phyloP scores from a whole-genome alignment of 2,113 vertebrate species.

The Ophiodon elongatus region DNA sequence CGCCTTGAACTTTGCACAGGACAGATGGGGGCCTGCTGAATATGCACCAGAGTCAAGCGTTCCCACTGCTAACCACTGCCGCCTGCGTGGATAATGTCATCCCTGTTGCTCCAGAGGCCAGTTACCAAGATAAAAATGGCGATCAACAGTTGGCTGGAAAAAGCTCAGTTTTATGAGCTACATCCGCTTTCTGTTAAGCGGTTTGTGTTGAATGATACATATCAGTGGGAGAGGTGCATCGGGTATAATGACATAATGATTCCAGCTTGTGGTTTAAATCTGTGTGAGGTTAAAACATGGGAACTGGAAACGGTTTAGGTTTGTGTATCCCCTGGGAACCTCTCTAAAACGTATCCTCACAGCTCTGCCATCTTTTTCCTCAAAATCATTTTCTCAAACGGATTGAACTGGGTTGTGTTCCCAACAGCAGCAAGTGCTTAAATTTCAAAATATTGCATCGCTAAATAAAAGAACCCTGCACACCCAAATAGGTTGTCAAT shows the following conservation, averaged over 20 bases:
- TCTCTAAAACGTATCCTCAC: constrained; percentile 25
- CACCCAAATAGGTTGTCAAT: constrained; percentile 52
- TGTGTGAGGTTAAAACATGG: constrained; percentile 34
- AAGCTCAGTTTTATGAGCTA: constrained; percentile 46
- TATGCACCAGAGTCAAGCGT: constrained; percentile 73
- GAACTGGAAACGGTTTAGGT: constrained; percentile 10
- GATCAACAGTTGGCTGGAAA: constrained; percentile 60
- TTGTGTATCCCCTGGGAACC: constrained; percentile 25
- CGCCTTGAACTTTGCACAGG: constrained; percentile 83
- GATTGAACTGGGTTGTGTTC: constrained; percentile 8
- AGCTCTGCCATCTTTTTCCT: constrained; percentile 19
- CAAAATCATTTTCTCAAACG: constrained; percentile 21
- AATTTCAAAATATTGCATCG: constrained; percentile 33
- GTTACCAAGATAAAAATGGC: constrained; percentile 75
- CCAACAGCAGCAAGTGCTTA: constrained; percentile 31
- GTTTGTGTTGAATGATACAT: constrained; percentile 38
- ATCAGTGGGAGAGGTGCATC: constrained; percentile 47
- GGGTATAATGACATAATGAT: constrained; percentile 48
- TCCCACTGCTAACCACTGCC: constrained; percentile 78
- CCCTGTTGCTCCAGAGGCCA: constrained; percentile 72
- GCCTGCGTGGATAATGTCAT: constrained; percentile 79
- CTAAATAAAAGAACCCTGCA: constrained; percentile 20
- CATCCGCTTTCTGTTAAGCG: constrained; percentile 44
- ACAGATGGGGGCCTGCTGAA: constrained; percentile 79
- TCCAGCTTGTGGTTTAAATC: constrained; percentile 43